A percentile compares a stretch with the other conserved stretches of the same genome.
Conservation (phyloP, 2,113 vertebrate genomes). For the Catharus bicknelli region DNA sequence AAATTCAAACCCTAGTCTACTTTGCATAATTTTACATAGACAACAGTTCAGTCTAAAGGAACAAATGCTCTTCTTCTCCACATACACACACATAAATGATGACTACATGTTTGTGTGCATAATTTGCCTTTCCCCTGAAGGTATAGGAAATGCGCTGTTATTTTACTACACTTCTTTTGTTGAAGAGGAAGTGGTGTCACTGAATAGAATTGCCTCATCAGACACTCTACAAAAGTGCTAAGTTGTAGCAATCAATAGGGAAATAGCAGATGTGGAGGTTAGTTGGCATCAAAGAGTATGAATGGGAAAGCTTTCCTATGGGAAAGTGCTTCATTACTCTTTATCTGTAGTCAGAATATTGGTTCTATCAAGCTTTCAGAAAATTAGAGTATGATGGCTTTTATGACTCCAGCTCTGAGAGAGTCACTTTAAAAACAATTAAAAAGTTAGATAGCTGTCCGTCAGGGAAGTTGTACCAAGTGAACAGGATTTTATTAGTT, state of each 20-base stretch:
- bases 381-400: slow-evolving; percentile 69
- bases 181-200: slow-evolving; percentile 70
- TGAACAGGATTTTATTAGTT: slow-evolving; percentile 52
- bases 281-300: slow-evolving; percentile 70
- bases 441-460: slow-evolving; percentile 49
- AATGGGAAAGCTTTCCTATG: slow-evolving; percentile 72
- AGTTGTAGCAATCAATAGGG: slow-evolving; percentile 66
- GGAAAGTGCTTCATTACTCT: slow-evolving; percentile 71
- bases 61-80: background rate
- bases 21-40: slow-evolving; percentile 59
- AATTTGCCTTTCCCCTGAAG: slow-evolving; percentile 63
- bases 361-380: slow-evolving; percentile 69
- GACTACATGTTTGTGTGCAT: slow-evolving; percentile 59
- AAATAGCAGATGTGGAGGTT: slow-evolving; percentile 77
- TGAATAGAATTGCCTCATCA: slow-evolving; percentile 69
- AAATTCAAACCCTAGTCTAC: slow-evolving; percentile 20
- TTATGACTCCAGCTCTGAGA: slow-evolving; percentile 57
- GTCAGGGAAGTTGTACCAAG: slow-evolving; percentile 27
- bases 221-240: slow-evolving; percentile 65
- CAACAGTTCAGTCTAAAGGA: slow-evolving; percentile 26
- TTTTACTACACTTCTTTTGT: slow-evolving; percentile 65
- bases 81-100: slow-evolving; percentile 28
- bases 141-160: slow-evolving; percentile 55
- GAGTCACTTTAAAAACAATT: slow-evolving; percentile 64
- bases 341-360: slow-evolving; percentile 62